Base-by-base conservation (phyloP, 30 jellyfish, hydroid and myxozoan genomes). In the Cassiopea andromeda region DNA sequence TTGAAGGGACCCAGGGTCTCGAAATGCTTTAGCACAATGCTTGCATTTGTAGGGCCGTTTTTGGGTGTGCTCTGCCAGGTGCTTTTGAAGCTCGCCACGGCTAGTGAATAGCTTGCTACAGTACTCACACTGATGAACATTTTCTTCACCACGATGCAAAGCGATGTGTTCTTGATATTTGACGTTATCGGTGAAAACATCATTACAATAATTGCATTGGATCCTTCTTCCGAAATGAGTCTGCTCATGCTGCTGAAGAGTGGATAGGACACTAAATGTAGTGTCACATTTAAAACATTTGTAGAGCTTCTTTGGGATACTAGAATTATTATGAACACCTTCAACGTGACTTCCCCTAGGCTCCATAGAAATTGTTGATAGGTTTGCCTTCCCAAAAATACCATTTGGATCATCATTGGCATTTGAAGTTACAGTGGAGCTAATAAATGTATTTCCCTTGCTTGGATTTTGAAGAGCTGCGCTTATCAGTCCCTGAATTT, bases 1-100 rank as follows among this genome's bases (percentile, higher is more conserved):
- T 48, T 84, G 94, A 43, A 95, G 85, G 10, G 99, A 95, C 48
- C 99, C 99, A 48, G 99, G 98, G 85, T 97, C 99, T 15, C 99
- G 68, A 85, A 97, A 97, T 0, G 96, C 76, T 73, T 97, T 97
- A 6, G 84, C 50, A 69, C 99, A 97, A 72, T 92, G 97, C 69
- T 87, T 59, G 91, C 99, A 97, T 48, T 69, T 73, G 91, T 97
- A 97, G 1, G 99, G 99, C 12, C 98, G 90, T 46, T 91, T 85
- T 50, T 97, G 98, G 18, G 98, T 93, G 82, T 97, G 99, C 68
- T 82, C 93, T 48, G 98, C 83, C 12, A 90, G 72, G 77, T 97
- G 99, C 85, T 93, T 93, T 27, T 91, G 98, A 1, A 87, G 93
- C 77, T 97, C 99, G 14, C 97, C 97, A 7, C 95, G 98, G 54